A percentile compares a stretch with the other conserved stretches of the same genome.
Evolutionary conservation across 2,797 vertebrate species (phyloP).

Genomic region (Lateolabrax maculatus): DNA sequence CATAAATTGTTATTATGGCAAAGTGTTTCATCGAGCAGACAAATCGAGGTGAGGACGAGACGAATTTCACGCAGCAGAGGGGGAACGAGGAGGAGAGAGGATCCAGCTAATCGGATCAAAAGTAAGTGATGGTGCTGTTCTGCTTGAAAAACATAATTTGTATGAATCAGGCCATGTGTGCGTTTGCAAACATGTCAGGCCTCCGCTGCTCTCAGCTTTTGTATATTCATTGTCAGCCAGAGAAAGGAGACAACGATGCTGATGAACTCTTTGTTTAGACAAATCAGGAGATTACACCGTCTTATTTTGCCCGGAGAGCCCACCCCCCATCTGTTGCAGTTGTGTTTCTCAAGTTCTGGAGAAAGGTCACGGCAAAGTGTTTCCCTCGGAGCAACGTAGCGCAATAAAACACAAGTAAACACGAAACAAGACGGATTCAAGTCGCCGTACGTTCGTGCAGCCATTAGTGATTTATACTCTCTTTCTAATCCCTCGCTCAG

Average conservation of each 20-base stretch:
- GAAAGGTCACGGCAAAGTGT: conserved; percentile 79
- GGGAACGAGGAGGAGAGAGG: conserved; percentile 19
- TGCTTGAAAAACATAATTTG: conserved; percentile 70
- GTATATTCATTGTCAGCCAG: conserved; percentile 47
- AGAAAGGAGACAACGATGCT: conserved; percentile 48
- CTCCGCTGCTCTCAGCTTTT: conserved; percentile 13
- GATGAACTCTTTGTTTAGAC: conserved; percentile 71
- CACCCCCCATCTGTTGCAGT: neutral
- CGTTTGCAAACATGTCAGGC: conserved; percentile 51
- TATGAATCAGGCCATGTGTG: conserved; percentile 60
- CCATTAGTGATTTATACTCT: conserved; percentile 84
- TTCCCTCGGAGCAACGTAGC: conserved; percentile 79
- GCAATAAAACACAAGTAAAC: conserved; percentile 84
- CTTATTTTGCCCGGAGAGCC: conserved; percentile 49
- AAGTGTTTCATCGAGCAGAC: conserved; percentile 58
- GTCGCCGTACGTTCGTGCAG: conserved; percentile 48
- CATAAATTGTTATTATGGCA: conserved; percentile 70
- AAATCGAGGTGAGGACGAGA: conserved; percentile 56
- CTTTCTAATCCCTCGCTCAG: conserved; percentile 87
- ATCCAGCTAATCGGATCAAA: conserved; percentile 73
- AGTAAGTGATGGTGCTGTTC: conserved; percentile 76
- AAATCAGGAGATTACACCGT: conserved; percentile 59
- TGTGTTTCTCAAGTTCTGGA: conserved; percentile 38
- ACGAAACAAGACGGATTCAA: conserved; percentile 82
- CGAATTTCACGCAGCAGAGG: conserved; percentile 42